A percentile compares a stretch with the other conserved stretches of the same genome.
Conservation (phyloP, 2,113 vertebrate genomes). For the Zosterops hypoxanthus region DNA sequence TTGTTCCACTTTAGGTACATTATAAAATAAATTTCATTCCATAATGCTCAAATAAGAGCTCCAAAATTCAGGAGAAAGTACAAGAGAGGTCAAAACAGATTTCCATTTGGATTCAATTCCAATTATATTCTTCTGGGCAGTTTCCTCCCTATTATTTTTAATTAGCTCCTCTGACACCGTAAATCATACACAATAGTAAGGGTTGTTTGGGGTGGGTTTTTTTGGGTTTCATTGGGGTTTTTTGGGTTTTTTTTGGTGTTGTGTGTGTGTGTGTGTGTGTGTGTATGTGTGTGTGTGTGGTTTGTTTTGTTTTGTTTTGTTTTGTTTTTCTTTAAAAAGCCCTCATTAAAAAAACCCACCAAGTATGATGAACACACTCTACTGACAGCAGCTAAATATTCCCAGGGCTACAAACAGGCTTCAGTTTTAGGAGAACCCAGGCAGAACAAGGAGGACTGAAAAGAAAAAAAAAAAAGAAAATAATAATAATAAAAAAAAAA, state of each 20-base stretch:
- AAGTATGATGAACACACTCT: not conserved
- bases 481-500: not conserved
- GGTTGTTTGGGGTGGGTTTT: not conserved
- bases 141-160: conserved; percentile 38
- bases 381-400: not conserved
- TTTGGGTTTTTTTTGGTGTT: too few relatives aligned
- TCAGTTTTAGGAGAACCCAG: not conserved
- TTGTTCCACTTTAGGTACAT: not conserved
- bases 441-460: not conserved
- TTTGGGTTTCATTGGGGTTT: not conserved
- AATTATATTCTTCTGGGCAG: not conserved
- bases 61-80: not conserved
- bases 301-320: too few relatives aligned
- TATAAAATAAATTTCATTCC: not conserved
- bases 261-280: too few relatives aligned
- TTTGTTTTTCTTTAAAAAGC: not conserved
- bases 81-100: not conserved
- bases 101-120: conserved; percentile 4
- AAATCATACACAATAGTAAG: not conserved
- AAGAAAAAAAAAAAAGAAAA: not conserved
- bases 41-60: not conserved
- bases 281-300: too few relatives aligned
- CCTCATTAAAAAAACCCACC: not conserved
- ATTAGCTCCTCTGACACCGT: conserved; percentile 27
- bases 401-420: not conserved